phyloP scores from a whole-genome alignment of 1,140 invertebrate species.

The Drosophila kohkoa region DNA sequence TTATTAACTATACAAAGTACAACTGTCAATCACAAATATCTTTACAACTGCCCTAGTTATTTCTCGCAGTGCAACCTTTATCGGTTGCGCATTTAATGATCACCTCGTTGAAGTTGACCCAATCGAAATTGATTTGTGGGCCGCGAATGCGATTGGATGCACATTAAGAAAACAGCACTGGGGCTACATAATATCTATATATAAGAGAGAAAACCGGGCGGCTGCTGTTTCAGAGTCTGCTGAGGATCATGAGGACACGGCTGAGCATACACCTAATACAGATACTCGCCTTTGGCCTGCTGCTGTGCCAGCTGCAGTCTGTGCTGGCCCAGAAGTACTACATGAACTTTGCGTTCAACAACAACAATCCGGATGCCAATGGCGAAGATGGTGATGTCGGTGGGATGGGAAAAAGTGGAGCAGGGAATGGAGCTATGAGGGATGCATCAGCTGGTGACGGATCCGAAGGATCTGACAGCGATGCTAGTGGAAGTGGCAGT shows the following conservation, averaged over 20 bases:
- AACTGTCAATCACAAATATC: too few species aligned
- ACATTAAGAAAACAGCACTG: constrained; percentile 2
- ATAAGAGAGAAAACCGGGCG: constrained; percentile 65
- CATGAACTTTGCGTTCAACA: constrained; percentile 77
- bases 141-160: constrained; percentile 47
- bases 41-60: not conserved
- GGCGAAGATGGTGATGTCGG: constrained; percentile 5
- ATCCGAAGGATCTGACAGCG: not conserved
- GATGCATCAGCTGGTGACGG: too few species aligned
- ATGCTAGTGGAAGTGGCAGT: not conserved
- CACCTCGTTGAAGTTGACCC: constrained; percentile 14
- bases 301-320: constrained; percentile 42
- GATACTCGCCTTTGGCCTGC: constrained; percentile 51
- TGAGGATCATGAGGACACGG: constrained; percentile 54
- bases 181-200: constrained; percentile 61
- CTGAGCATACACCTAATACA: constrained; percentile 55
- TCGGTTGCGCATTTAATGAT: constrained; percentile 31
- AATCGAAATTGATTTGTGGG: constrained; percentile 64
- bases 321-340: constrained; percentile 70
- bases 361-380: constrained; percentile 59
- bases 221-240: constrained; percentile 56
- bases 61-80: constrained; percentile 59
- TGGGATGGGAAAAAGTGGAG: not conserved
- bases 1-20: too few species aligned
- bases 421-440: too few species aligned